Percentiles rank a stretch among this genome's conserved stretches.
phyloP scores from a whole-genome alignment of 1,140 invertebrate genomes.

The Temnothorax longispinosus region DNA sequence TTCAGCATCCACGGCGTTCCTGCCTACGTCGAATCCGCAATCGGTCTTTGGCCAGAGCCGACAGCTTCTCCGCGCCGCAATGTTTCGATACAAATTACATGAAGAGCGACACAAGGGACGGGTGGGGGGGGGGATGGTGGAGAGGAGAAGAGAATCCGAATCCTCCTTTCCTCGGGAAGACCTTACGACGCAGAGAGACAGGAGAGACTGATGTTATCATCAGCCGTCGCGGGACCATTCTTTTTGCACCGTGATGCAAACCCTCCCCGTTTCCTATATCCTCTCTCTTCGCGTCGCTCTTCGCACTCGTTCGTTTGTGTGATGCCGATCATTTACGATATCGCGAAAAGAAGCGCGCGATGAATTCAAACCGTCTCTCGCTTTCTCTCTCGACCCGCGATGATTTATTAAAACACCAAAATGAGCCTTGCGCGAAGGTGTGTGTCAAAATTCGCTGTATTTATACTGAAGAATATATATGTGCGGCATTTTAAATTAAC shows the following conservation, averaged over 20 bases:
- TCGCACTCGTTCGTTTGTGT: slow-evolving; percentile 66
- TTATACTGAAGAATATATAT: too few relatives aligned
- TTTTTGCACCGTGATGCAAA: slow-evolving; percentile 68
- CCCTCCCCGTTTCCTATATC: slow-evolving; percentile 15
- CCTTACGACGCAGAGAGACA: slow-evolving; percentile 36
- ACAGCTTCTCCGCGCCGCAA: slow-evolving; percentile 71
- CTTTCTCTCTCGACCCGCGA: background rate
- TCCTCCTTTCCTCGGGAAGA: slow-evolving; percentile 21
- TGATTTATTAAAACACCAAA: slow-evolving; percentile 36
- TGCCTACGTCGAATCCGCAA: slow-evolving; percentile 68
- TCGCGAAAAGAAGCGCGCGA: slow-evolving; percentile 59
- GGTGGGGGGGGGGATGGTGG: slow-evolving; percentile 6
- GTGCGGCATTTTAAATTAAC: background rate
- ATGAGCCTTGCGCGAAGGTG: background rate
- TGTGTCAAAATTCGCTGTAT: background rate
- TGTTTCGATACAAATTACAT: slow-evolving; percentile 82
- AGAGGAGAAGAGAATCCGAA: background rate
- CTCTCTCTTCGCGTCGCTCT: slow-evolving; percentile 26
- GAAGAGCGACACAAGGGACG: slow-evolving; percentile 70
- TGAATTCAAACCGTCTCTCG: background rate
- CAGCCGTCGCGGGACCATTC: slow-evolving; percentile 68
- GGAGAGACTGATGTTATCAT: slow-evolving; percentile 82
- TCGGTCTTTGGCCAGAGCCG: slow-evolving; percentile 73
- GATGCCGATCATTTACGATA: slow-evolving; percentile 66
- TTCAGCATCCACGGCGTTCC: slow-evolving; percentile 42